These are phyloP conservation scores for Notarius quadriscutis DNA, from an alignment of 2,113 vertebrate genomes.

Conservation along the genomic window DNA sequence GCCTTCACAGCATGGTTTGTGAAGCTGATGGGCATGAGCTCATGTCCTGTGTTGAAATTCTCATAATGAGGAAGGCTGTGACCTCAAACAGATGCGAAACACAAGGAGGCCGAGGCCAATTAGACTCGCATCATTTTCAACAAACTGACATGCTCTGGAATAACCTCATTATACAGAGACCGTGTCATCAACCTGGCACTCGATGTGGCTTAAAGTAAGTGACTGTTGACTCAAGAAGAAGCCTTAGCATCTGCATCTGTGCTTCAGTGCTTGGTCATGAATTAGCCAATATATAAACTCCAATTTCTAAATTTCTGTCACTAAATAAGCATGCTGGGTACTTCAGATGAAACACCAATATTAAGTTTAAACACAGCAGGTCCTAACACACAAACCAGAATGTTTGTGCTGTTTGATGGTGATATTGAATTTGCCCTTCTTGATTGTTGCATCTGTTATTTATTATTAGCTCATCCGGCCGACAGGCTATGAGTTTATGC, in stretches of 20 bases:
- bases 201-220: slow-evolving; percentile 40
- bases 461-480: too few species aligned
- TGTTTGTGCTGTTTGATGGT: background rate
- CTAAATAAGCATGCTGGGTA: background rate
- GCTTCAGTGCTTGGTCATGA: background rate
- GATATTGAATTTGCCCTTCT: background rate
- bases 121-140: slow-evolving; percentile 40
- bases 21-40: slow-evolving; percentile 43
- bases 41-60: slow-evolving; percentile 45
- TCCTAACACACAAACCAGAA: background rate
- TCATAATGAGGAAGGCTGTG: slow-evolving; percentile 50
- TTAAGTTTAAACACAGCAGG: background rate
- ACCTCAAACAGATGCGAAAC: slow-evolving; percentile 28
- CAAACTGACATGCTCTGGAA: slow-evolving; percentile 43
- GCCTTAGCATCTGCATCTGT: background rate
- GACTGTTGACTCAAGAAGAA: slow-evolving; percentile 43
- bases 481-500: too few species aligned
- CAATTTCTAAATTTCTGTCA: background rate
- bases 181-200: slow-evolving; percentile 47
- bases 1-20: slow-evolving; percentile 34
- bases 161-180: slow-evolving; percentile 38
- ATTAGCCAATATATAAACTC: background rate
- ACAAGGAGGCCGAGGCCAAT: slow-evolving; percentile 51
- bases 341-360: background rate
- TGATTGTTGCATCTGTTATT: background rate